phyloP scores from a whole-genome alignment of 1,140 invertebrate genomes.

The Tribolium castaneum region DNA sequence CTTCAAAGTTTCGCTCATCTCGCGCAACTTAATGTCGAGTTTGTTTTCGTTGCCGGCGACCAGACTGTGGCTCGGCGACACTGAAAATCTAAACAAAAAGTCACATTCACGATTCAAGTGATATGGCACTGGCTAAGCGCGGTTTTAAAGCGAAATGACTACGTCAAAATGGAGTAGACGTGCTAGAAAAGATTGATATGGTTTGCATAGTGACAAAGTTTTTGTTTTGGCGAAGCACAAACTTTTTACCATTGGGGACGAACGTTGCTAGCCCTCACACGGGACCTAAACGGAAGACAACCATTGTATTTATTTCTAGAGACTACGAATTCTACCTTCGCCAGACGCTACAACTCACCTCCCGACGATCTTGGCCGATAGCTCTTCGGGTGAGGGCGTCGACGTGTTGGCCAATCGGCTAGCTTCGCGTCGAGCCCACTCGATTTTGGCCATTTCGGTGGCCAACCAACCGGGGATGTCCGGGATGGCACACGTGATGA shows the following conservation, averaged over 20 bases:
- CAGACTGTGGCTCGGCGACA: conserved; percentile 62
- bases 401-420: conserved; percentile 58
- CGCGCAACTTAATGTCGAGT: conserved; percentile 52
- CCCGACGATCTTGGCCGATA: conserved; percentile 58
- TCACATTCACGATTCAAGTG: background rate
- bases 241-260: conserved; percentile 13
- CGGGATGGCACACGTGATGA: conserved; percentile 87
- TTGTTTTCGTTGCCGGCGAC: conserved; percentile 45
- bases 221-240: background rate
- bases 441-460: conserved; percentile 87
- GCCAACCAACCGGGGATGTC: conserved; percentile 93
- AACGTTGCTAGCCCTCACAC: background rate
- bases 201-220: background rate
- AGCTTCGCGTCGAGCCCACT: conserved; percentile 80
- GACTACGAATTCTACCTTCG: too few relatives aligned
- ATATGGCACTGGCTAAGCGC: background rate
- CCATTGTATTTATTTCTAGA: background rate
- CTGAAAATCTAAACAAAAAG: conserved; percentile 60
- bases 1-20: conserved; percentile 47
- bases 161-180: conserved; percentile 5
- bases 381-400: conserved; percentile 60
- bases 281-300: background rate
- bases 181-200: background rate
- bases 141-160: background rate
- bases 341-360: conserved; percentile 50